Base-by-base conservation (phyloP, 2,113 vertebrate genomes). In the Sakesphorus luctuosus region DNA sequence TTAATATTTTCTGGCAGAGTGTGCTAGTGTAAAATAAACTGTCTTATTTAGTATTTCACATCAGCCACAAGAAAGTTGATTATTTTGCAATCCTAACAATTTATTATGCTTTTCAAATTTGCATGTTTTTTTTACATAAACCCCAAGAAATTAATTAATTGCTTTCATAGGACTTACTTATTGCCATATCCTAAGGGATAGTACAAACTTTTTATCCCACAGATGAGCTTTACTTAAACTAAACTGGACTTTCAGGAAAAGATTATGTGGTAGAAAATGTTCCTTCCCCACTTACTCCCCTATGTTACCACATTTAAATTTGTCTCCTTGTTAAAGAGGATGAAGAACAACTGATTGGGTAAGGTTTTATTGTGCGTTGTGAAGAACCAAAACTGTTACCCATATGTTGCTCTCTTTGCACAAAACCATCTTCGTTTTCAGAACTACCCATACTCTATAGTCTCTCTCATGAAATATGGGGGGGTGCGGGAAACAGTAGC, bases 321-420 rank as follows among this genome's bases (percentile, higher is more conserved):
- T 84, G 26, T 23, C 67, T 73, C 49, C 38, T 75, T 66, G 13
- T 50, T 90, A 23, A 88, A 77, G 19, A 81, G 38, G 18, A 61
- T 23, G 81, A 91, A 76, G 28, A 33, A 75, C 35, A 59, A 67
- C 18, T 68, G 29, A 68, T 24, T 76, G 29, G 36, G 4, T 44
- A 58, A 91, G 6, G n/a, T 79, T 85, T 18, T 56, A 6, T 11
- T 55, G 13, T 5, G 4, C 9, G 4, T 29, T 72, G 31, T n/a
- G 17, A 72, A 68, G 29, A 83, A 21, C 19, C n/a, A 36, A 44
- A 87, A 55, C 6, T 52, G 25, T 35, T 58, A 63, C 7, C 7
- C 0, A 0, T 13, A 33, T 2, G 6, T 38, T 43, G 26, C 31
- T 53, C 8, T 61, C 16, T 2, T 28, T 72, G 43, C 55, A 87